phyloP scores from a whole-genome alignment of 2,113 vertebrate species.

The Elachura formosa region DNA sequence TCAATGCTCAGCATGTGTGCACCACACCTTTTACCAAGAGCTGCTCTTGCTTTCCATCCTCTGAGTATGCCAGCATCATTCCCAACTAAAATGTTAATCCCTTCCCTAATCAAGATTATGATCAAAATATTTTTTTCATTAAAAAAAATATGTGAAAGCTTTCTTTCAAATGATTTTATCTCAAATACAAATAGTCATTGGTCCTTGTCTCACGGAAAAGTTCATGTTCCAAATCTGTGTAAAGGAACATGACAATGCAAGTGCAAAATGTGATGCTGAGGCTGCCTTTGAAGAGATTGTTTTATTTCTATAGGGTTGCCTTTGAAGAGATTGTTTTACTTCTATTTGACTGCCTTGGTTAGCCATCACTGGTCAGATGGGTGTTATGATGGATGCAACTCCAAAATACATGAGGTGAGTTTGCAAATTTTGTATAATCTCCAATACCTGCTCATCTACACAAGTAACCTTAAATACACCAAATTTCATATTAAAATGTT shows the following conservation, averaged over 20 bases:
- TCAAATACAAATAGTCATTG: constrained; percentile 50
- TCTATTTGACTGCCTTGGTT: background rate
- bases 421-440: background rate
- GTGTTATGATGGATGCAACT: background rate
- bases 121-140: constrained; percentile 37
- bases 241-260: background rate
- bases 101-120: constrained; percentile 14
- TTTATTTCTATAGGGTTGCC: background rate
- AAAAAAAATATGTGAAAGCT: background rate
- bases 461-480: background rate
- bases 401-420: background rate
- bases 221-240: constrained; percentile 5
- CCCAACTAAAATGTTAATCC: background rate
- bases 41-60: background rate
- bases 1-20: background rate
- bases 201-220: constrained; percentile 10
- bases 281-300: background rate
- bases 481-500: background rate
- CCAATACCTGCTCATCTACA: background rate
- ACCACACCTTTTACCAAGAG: background rate
- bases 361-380: background rate
- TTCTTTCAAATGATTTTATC: constrained; percentile 36
- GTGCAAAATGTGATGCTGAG: background rate
- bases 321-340: background rate
- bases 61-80: background rate